A percentile compares a stretch with the other conserved stretches of the same genome.
phyloP scores from a whole-genome alignment of 1,140 invertebrate genomes.

The Triops cancriformis region DNA sequence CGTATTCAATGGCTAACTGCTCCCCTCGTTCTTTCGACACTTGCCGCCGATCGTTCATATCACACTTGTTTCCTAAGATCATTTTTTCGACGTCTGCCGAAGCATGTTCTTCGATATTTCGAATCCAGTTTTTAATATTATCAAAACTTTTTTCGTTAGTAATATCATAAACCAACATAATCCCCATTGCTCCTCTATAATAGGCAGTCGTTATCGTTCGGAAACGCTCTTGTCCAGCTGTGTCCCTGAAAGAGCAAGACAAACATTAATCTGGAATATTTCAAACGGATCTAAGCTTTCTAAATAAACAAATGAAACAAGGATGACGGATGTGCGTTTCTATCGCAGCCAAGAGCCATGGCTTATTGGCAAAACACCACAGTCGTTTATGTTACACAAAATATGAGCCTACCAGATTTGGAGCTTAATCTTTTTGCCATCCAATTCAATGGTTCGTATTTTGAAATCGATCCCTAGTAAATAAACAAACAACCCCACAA shows the following conservation, averaged over 20 bases:
- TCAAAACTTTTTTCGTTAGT: constrained; percentile 48
- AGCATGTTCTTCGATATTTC: constrained; percentile 50
- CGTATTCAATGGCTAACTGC: constrained; percentile 77
- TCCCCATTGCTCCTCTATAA: constrained; percentile 52
- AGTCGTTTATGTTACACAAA: constrained; percentile 7
- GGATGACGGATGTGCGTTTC: too few species aligned
- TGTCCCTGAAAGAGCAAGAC: constrained; percentile 43
- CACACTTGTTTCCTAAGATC: constrained; percentile 91
- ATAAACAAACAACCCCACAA: constrained; percentile 34
- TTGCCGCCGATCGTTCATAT: constrained; percentile 78
- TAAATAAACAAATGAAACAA: background rate
- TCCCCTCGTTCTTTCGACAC: constrained; percentile 59
- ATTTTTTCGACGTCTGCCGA: constrained; percentile 91
- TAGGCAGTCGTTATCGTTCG: constrained; percentile 57
- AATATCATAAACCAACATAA: constrained; percentile 48
- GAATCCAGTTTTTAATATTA: constrained; percentile 48
- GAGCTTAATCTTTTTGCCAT: constrained; percentile 96
- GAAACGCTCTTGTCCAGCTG: constrained; percentile 55
- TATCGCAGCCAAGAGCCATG: too few species aligned
- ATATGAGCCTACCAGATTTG: constrained; percentile 79
- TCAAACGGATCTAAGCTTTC: background rate
- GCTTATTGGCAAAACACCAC: too few species aligned
- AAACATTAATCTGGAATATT: background rate
- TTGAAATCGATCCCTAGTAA: constrained; percentile 95
- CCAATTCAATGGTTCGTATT: constrained; percentile 95